Conservation (phyloP, 1,140 invertebrate species). For the Pygmarrhopalites habei region DNA sequence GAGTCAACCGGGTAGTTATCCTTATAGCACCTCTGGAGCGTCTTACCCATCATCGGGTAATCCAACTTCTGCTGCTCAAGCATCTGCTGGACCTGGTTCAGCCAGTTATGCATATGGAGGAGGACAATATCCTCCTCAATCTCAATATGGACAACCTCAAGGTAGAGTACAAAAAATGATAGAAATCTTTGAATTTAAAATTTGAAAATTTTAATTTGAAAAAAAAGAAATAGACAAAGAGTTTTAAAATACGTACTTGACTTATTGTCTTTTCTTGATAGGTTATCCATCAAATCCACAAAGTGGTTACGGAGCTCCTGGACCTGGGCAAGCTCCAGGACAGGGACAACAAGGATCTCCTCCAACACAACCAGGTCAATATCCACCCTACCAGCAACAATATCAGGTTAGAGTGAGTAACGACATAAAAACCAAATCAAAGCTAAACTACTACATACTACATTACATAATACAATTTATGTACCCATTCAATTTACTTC, state of each 20-base stretch:
- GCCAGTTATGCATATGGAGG: conserved; percentile 18
- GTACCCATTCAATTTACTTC: not conserved
- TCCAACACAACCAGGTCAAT: conserved; percentile 29
- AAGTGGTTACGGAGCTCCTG: conserved; percentile 16
- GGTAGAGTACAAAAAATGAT: too few relatives aligned
- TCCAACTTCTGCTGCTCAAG: conserved; percentile 12
- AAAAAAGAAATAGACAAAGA: too few relatives aligned
- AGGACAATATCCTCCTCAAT: conserved; percentile 25
- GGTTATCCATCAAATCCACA: conserved; percentile 25
- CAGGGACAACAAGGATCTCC: conserved; percentile 18
- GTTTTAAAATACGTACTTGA: too few relatives aligned
- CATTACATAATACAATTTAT: not conserved
- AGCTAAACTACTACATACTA: not conserved
- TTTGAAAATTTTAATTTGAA: too few relatives aligned
- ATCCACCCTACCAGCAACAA: conserved; percentile 30
- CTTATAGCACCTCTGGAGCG: not conserved
- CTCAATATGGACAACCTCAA: conserved; percentile 24
- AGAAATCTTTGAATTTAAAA: too few relatives aligned
- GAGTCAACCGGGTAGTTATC: not conserved
- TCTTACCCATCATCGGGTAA: conserved; percentile 24
- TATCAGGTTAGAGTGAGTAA: too few relatives aligned
- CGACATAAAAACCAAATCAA: too few relatives aligned
- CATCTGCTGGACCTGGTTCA: conserved; percentile 18
- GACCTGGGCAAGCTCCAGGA: conserved; percentile 12
- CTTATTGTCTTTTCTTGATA: too few relatives aligned